phyloP scores from a whole-genome alignment of 35 echinoderm and acorn worm species.

The Anneissia japonica region DNA sequence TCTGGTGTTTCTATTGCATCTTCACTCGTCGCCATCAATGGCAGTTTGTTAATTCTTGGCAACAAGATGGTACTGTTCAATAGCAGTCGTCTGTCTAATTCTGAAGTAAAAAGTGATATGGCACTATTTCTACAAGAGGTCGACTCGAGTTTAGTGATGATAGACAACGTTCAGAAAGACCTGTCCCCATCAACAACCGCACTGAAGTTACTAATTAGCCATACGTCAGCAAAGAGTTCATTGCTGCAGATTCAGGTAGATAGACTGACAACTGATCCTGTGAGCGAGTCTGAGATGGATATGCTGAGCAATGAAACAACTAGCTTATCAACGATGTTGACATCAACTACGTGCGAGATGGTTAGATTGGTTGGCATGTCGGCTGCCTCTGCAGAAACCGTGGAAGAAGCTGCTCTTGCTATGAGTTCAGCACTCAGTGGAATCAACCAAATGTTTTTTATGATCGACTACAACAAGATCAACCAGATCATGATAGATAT shows the following conservation, averaged over 20 bases:
- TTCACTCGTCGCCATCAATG: slow-evolving; percentile 41
- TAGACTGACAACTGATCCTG: background rate
- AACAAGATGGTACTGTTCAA: slow-evolving; percentile 60
- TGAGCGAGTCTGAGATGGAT: background rate
- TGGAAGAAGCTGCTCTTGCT: background rate
- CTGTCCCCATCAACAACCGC: background rate
- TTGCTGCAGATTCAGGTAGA: background rate
- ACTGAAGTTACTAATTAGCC: background rate
- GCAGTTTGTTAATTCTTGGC: slow-evolving; percentile 31
- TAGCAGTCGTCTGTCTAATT: slow-evolving; percentile 18
- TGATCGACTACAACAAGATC: background rate
- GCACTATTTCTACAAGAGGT: slow-evolving; percentile 15
- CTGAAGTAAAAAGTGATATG: slow-evolving; percentile 42
- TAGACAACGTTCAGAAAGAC: background rate
- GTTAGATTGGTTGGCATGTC: background rate
- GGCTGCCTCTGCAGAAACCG: background rate
- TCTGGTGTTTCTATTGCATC: slow-evolving; percentile 61
- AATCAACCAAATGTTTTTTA: background rate
- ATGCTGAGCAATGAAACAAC: background rate
- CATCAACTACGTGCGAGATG: background rate
- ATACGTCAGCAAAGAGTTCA: background rate
- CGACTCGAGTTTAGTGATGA: background rate
- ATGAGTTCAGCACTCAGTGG: background rate
- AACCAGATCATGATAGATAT: background rate
- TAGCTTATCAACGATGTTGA: background rate